Evolutionary conservation across 1,140 invertebrate species (phyloP).

Genomic region (Aporrectodea caliginosa): DNA sequence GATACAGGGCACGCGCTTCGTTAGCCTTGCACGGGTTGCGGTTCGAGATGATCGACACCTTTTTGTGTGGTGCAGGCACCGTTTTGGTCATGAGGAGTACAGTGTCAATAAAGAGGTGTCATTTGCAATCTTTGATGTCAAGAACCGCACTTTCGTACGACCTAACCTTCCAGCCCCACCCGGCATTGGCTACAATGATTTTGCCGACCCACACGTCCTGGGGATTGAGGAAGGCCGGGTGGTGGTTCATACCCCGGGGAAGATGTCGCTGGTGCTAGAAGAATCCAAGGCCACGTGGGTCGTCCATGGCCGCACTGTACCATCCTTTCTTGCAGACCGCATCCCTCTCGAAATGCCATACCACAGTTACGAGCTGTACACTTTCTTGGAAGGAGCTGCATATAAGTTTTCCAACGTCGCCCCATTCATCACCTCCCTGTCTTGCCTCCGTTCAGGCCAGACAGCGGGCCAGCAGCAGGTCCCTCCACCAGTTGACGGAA

Average conservation of each 20-base stretch:
- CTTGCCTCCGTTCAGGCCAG: slow-evolving; percentile 44
- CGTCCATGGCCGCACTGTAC: slow-evolving; percentile 40
- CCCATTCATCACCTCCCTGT: slow-evolving; percentile 47
- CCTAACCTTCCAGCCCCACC: slow-evolving; percentile 44
- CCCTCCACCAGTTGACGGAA: slow-evolving; percentile 50
- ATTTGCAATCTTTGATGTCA: slow-evolving; percentile 52
- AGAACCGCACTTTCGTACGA: slow-evolving; percentile 45
- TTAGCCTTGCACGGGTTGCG: slow-evolving; percentile 46
- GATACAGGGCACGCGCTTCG: slow-evolving; percentile 48
- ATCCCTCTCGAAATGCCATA: slow-evolving; percentile 37
- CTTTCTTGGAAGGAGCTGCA: slow-evolving; percentile 43
- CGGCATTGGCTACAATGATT: slow-evolving; percentile 50
- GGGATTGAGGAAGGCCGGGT: slow-evolving; percentile 47
- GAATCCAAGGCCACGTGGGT: slow-evolving; percentile 49
- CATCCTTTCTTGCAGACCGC: slow-evolving; percentile 32
- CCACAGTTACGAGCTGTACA: slow-evolving; percentile 45
- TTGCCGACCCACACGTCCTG: slow-evolving; percentile 44
- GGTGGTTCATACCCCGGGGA: slow-evolving; percentile 48
- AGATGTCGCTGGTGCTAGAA: slow-evolving; percentile 46
- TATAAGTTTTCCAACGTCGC: slow-evolving; percentile 48
- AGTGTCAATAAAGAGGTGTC: slow-evolving; percentile 50
- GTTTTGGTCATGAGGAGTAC: slow-evolving; percentile 51
- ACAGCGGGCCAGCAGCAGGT: slow-evolving; percentile 43
- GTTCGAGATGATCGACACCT: slow-evolving; percentile 45
- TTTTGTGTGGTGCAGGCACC: slow-evolving; percentile 49